These are phyloP conservation scores for Salvelinus alpinus DNA, from an alignment of 2,113 vertebrate species.

Conservation along the genomic window DNA sequence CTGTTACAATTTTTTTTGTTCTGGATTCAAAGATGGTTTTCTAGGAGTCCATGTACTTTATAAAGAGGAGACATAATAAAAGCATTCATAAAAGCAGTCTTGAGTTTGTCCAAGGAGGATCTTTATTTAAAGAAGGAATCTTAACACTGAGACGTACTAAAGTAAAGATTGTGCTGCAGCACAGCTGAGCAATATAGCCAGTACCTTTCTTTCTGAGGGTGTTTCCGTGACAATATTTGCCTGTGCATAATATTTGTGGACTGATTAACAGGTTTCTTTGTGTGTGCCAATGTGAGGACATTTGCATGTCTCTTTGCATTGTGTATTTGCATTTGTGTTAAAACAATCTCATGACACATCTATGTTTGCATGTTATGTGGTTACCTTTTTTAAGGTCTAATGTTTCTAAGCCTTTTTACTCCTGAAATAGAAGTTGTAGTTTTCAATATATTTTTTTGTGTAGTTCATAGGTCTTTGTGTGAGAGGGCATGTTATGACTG, in stretches of 20 bases:
- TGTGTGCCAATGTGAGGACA: no score
- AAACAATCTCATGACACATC: background rate
- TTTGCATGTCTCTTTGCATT: background rate
- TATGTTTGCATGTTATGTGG: background rate
- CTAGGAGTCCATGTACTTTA: slow-evolving; percentile 65
- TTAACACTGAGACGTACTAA: background rate
- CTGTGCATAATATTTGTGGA: background rate
- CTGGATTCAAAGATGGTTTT: slow-evolving; percentile 44
- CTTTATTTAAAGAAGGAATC: background rate
- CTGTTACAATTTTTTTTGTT: slow-evolving; percentile 63
- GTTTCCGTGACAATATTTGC: background rate
- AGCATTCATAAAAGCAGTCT: slow-evolving; percentile 10
- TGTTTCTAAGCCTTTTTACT: background rate
- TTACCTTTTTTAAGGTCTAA: background rate
- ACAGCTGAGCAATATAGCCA: background rate
- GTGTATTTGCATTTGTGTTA: background rate
- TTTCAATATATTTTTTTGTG: background rate
- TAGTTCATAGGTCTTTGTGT: background rate
- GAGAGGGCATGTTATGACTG: background rate
- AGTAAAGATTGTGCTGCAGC: background rate
- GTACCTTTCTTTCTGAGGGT: background rate
- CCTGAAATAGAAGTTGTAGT: background rate
- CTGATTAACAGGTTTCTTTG: background rate
- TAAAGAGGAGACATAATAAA: slow-evolving; percentile 29
- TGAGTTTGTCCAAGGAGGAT: slow-evolving; percentile 24